phyloP scores from a whole-genome alignment of 2,888 invertebrate genomes.

The Trilocha varians region DNA sequence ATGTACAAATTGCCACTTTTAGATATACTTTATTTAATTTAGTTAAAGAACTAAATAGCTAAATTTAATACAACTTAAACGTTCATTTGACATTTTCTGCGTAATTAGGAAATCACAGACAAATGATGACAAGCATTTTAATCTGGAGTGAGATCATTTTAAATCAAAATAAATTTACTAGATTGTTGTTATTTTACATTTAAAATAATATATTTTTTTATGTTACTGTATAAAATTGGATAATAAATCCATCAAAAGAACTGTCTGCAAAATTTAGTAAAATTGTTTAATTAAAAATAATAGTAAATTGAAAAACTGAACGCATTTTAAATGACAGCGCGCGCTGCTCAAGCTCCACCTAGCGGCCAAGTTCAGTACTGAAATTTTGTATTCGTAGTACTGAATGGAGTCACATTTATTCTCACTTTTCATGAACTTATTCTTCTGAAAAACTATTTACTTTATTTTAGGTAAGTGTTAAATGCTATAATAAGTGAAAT shows the following conservation, averaged over 20 bases:
- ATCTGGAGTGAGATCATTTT: constrained; percentile 25
- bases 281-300: neutral
- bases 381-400: constrained; percentile 73
- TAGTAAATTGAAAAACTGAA: constrained; percentile 18
- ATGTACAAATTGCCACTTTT: too few species aligned
- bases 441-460: constrained; percentile 57
- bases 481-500: constrained; percentile 14
- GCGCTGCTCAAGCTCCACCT: constrained; percentile 44
- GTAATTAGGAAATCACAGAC: too few species aligned
- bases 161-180: neutral
- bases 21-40: too few species aligned
- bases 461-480: constrained; percentile 60
- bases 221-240: neutral
- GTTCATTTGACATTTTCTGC: too few species aligned
- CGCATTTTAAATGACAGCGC: constrained; percentile 27
- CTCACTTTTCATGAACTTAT: constrained; percentile 66
- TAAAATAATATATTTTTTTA: neutral
- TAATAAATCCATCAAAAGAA: neutral
- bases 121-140: constrained; percentile 36
- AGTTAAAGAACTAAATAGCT: too few species aligned
- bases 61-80: too few species aligned
- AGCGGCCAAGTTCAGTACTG: constrained; percentile 47
- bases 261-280: neutral
- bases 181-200: neutral
- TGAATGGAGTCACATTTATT: constrained; percentile 69